Evolutionary conservation across 2,797 vertebrate species (phyloP).

Genomic region (Alfaro cultratus): DNA sequence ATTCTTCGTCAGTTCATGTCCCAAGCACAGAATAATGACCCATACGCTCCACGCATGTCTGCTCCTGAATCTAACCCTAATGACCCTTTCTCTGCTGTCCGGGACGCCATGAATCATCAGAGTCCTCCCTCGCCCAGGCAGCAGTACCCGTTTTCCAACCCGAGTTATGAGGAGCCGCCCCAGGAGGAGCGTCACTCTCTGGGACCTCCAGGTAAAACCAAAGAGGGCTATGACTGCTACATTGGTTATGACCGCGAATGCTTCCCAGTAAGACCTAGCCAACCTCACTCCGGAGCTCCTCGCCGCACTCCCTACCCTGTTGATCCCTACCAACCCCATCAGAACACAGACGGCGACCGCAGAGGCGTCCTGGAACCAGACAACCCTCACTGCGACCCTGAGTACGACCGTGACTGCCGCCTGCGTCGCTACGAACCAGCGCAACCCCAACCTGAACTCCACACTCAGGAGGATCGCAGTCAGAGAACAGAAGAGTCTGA

Average conservation of each 20-base stretch:
- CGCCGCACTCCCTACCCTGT: conserved; percentile 57
- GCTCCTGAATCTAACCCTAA: conserved; percentile 60
- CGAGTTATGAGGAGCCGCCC: conserved; percentile 59
- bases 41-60: conserved; percentile 41
- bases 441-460: conserved; percentile 40
- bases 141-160: conserved; percentile 54
- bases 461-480: conserved; percentile 38
- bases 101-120: conserved; percentile 66
- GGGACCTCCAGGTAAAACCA: conserved; percentile 84
- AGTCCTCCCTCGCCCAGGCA: conserved; percentile 48
- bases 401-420: conserved; percentile 81
- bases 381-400: conserved; percentile 83
- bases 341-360: conserved; percentile 72
- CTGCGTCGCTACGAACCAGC: conserved; percentile 74
- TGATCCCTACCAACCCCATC: conserved; percentile 79
- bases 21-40: conserved; percentile 58
- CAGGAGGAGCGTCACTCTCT: conserved; percentile 72
- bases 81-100: conserved; percentile 63
- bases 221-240: conserved; percentile 85
- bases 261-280: conserved; percentile 62
- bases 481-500: conserved; percentile 48
- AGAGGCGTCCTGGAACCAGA: conserved; percentile 77
- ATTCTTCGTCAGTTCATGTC: conserved; percentile 54
- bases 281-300: conserved; percentile 61
- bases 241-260: conserved; percentile 84